These are phyloP conservation scores for Thalassarche chlororhynchos DNA, from an alignment of 2,113 vertebrate species.

Conservation along the genomic window DNA sequence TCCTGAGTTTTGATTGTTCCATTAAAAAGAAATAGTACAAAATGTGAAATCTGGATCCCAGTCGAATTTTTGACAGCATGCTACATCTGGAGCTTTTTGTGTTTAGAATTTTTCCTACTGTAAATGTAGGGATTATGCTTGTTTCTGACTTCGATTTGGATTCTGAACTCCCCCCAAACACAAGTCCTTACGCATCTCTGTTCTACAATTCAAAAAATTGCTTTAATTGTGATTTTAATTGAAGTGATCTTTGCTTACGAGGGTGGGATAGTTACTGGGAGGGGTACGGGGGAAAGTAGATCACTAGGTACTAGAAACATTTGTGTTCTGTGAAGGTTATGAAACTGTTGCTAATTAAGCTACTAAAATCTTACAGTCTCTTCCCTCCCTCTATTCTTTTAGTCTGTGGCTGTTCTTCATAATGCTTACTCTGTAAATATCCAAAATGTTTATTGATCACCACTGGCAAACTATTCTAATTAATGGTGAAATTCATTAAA, in stretches of 20 bases:
- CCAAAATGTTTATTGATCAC: background rate
- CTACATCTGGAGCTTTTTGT: background rate
- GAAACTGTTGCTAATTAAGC: background rate
- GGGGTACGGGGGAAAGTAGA: background rate
- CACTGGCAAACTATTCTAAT: background rate
- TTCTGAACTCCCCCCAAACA: background rate
- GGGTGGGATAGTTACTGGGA: background rate
- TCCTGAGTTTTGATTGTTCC: background rate
- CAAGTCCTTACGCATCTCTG: background rate
- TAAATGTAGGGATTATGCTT: background rate
- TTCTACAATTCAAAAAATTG: background rate
- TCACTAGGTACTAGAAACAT: background rate
- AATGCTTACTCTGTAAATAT: background rate
- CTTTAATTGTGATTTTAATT: background rate
- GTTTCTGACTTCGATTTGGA: background rate
- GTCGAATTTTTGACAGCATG: background rate
- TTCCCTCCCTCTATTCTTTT: background rate
- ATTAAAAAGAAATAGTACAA: background rate
- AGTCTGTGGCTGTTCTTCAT: background rate
- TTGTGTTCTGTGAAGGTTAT: background rate
- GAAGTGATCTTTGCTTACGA: background rate
- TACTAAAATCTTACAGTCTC: background rate
- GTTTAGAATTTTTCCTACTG: background rate
- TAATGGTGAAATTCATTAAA: background rate
- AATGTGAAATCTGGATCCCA: background rate